Evolutionary conservation across 2,888 invertebrate genomes (phyloP).

Genomic region (Cecidostiba fungosa): DNA sequence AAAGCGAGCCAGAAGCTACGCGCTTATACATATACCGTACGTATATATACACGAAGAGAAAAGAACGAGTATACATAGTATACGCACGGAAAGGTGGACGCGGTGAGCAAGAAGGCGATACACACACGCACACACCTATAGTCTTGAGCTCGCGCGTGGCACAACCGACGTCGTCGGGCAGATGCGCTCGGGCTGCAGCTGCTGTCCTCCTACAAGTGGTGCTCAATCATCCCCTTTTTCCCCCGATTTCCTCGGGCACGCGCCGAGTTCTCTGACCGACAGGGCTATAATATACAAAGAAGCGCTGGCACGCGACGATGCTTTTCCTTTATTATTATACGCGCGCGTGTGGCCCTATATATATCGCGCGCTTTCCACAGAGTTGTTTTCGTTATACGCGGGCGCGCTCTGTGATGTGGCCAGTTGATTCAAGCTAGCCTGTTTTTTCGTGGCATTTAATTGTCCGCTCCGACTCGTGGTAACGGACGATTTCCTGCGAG

Average conservation of each 20-base stretch:
- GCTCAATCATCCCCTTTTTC: constrained; percentile 76
- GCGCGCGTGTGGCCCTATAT: not conserved
- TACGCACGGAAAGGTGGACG: constrained; percentile 32
- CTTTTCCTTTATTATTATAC: not conserved
- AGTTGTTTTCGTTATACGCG: not conserved
- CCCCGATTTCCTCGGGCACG: constrained; percentile 17
- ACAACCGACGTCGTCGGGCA: constrained; percentile 62
- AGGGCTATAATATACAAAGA: constrained; percentile 1
- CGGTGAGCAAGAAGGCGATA: not conserved
- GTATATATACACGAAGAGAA: not conserved
- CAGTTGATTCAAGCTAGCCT: not conserved
- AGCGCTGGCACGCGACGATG: constrained; percentile 21
- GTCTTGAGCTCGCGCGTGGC: constrained; percentile 40
- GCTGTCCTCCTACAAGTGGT: constrained; percentile 79
- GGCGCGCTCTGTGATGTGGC: no score
- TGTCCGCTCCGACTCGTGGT: not conserved
- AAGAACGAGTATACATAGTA: not conserved
- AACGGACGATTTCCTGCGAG: constrained; percentile 15
- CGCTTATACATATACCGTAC: not conserved
- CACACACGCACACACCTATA: not conserved
- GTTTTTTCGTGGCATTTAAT: constrained; percentile 19
- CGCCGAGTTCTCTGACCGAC: constrained; percentile 2
- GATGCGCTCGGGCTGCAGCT: constrained; percentile 76
- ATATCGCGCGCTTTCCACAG: not conserved
- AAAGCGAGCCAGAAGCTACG: constrained; percentile 45